Evolutionary conservation across 2,113 vertebrate species (phyloP).

Genomic region (Crotalus horridus): DNA sequence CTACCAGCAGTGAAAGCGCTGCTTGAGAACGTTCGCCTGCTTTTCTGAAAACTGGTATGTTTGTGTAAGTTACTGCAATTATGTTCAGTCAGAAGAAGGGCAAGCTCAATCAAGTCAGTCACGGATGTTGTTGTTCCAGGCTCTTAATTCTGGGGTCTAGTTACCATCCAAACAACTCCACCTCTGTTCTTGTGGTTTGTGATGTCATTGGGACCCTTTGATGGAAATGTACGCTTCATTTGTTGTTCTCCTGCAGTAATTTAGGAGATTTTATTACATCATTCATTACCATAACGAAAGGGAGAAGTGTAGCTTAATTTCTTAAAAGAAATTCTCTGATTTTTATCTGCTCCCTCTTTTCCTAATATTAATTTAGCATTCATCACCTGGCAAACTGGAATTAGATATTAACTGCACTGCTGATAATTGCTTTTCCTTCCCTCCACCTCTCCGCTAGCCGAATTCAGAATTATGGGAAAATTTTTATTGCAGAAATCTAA

Average conservation of each 20-base stretch:
- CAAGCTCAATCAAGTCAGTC: slow-evolving; percentile 6
- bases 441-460: background rate
- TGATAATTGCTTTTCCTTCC: background rate
- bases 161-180: slow-evolving; percentile 10
- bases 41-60: slow-evolving; percentile 7
- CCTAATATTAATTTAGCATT: background rate
- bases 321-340: background rate
- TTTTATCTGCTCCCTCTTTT: background rate
- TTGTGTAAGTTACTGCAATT: slow-evolving; percentile 17
- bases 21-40: background rate
- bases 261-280: background rate
- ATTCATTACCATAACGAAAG: background rate
- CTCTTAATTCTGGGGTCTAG: background rate
- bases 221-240: background rate
- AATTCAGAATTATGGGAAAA: background rate
- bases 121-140: slow-evolving; percentile 1
- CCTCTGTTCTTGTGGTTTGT: slow-evolving; percentile 1
- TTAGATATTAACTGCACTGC: background rate
- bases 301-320: background rate
- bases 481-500: background rate
- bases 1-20: background rate
- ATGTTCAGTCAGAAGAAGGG: slow-evolving; percentile 1
- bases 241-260: background rate
- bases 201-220: background rate
- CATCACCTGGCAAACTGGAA: background rate